Conservation (phyloP, 2,888 invertebrate genomes). For the Tinea semifulvella region DNA sequence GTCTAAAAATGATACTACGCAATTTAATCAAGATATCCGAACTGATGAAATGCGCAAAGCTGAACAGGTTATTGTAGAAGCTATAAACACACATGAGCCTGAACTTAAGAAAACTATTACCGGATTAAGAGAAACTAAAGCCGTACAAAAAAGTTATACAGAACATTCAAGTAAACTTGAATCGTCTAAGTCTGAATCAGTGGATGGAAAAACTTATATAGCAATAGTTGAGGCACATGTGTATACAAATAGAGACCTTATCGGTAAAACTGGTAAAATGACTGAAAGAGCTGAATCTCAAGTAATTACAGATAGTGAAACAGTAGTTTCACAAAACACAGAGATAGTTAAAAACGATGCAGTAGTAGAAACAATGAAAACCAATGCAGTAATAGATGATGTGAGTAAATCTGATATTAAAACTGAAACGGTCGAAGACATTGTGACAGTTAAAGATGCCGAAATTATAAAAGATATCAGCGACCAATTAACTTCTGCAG, state of each 20-base stretch:
- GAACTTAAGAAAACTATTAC: conserved; percentile 45
- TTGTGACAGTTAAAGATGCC: too few species aligned
- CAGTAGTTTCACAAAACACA: too few species aligned
- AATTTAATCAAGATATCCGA: conserved; percentile 14
- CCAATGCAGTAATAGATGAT: too few species aligned
- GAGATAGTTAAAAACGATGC: too few species aligned
- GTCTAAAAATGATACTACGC: conserved; percentile 15
- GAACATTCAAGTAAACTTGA: conserved; percentile 13
- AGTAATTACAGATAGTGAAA: conserved; percentile 27
- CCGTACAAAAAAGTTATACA: conserved; percentile 22
- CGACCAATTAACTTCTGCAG: too few species aligned
- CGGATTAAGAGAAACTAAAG: neutral
- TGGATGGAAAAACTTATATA: conserved; percentile 35
- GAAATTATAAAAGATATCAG: too few species aligned
- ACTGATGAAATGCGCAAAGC: neutral
- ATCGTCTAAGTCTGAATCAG: conserved; percentile 16
- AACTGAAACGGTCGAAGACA: too few species aligned
- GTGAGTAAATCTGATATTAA: too few species aligned
- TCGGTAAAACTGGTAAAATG: conserved; percentile 36
- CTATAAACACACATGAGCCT: conserved; percentile 45
- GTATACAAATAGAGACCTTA: conserved; percentile 48
- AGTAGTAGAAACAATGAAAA: too few species aligned
- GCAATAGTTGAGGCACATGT: conserved; percentile 56
- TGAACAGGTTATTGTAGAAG: conserved; percentile 35
- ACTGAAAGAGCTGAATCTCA: conserved; percentile 34